Evolutionary conservation across 2,113 vertebrate genomes (phyloP), one percentile per base, ranked within the genome.

Genomic region (Oceanites oceanicus): DNA sequence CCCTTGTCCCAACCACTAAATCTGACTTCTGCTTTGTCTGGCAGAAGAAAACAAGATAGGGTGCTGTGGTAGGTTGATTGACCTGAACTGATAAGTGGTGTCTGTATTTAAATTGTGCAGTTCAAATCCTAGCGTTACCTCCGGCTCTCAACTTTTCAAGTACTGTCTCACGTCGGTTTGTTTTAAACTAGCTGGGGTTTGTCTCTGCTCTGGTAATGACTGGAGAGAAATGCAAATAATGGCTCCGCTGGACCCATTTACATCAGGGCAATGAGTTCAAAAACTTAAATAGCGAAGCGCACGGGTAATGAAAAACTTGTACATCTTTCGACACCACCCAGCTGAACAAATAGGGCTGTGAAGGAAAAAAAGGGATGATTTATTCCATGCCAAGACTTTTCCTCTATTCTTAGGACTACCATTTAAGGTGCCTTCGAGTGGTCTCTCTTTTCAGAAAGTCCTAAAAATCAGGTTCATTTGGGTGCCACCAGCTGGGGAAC

Each of bases 21-120:
- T 97, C 97, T 97, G 97, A 98, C 98, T 97, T 97, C 95, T 92
- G 97, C 97, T 98, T 97, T 98, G 92, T 97, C 95, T 97, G 95
- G 32, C 93, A 89, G 88, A 86, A 68, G 77, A 92, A 89, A 53
- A 66, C 96, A 79, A 91, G 96, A 96, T 91, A 95, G 91, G 96
- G 91, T 95, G 73, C 91, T 97, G 97, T 75, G 92, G 96, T 94
- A 68, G 91, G 89, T 93, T 96, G 97, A 97, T 96, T 95, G 77
- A 53, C 92, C 49, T 10, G 72, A 52, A 87, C 93, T 94, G 97
- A 96, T 98, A 97, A 96, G 95, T 23, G 71, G 36, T 95, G 74
- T 85, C 96, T 96, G 61, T 40, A 4, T 74, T 80, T 27, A 11
- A 70, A 26, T 22, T 58, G 80, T 66, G 88, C 86, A 19, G 30